Conservation (phyloP, 2,113 vertebrate genomes). For the Lasiurus cinereus region DNA sequence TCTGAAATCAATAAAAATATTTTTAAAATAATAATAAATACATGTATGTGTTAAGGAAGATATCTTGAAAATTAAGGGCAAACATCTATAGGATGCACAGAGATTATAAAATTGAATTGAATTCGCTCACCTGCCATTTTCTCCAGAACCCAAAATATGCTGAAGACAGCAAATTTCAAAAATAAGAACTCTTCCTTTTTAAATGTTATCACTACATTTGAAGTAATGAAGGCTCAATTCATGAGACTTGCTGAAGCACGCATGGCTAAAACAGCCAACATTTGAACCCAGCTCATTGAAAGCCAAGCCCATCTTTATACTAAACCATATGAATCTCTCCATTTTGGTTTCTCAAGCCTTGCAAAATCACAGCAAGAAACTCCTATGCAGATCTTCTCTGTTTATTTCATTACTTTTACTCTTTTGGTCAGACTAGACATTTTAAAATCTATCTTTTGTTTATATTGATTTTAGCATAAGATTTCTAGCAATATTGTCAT, state of each 20-base stretch:
- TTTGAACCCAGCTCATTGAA: neutral
- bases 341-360: neutral
- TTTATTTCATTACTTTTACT: conserved; percentile 26
- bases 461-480: neutral
- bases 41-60: neutral
- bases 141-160: neutral
- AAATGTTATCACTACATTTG: neutral
- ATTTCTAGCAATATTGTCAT: conserved; percentile 30
- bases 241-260: neutral
- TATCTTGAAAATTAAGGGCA: conserved; percentile 39
- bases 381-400: neutral
- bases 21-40: too few relatives aligned
- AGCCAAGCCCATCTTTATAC: neutral
- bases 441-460: conserved; percentile 9
- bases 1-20: too few relatives aligned
- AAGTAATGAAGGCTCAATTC: neutral
- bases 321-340: neutral
- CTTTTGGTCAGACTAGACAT: conserved; percentile 8
- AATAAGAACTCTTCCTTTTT: neutral
- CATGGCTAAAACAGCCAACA: neutral
- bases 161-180: conserved; percentile 22
- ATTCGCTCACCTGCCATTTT: conserved; percentile 11
- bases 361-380: conserved; percentile 1
- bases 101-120: conserved; percentile 28
- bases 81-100: neutral